These are phyloP conservation scores for Cygnus atratus DNA, from an alignment of 2,113 vertebrate genomes.

Conservation along the genomic window DNA sequence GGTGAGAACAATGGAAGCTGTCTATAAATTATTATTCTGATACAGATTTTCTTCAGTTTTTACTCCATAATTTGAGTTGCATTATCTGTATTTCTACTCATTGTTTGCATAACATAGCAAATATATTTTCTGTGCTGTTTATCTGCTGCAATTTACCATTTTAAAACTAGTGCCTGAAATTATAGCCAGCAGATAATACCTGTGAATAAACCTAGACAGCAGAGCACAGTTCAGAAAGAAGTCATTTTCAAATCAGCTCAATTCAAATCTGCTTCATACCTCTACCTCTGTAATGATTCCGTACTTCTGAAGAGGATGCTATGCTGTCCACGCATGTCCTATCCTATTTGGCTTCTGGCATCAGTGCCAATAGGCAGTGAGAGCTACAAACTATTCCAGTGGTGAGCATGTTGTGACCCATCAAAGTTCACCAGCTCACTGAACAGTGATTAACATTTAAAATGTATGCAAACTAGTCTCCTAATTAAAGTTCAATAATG, in stretches of 20 bases:
- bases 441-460: slow-evolving; percentile 75
- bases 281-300: neutral
- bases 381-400: neutral
- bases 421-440: slow-evolving; percentile 33
- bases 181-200: neutral
- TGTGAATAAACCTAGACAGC: neutral
- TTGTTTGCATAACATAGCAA: neutral
- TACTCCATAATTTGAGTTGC: neutral
- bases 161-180: neutral
- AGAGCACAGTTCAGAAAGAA: neutral
- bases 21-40: neutral
- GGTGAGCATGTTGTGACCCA: slow-evolving; percentile 41
- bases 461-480: slow-evolving; percentile 66
- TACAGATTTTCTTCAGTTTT: neutral
- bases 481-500: slow-evolving; percentile 75
- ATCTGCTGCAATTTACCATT: neutral
- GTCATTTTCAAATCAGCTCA: neutral
- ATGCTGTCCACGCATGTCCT: neutral
- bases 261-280: neutral
- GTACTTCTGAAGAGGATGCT: neutral
- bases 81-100: neutral
- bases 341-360: neutral
- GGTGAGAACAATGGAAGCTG: neutral
- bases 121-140: neutral
- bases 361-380: neutral